Evolutionary conservation across 2,113 vertebrate genomes (phyloP).

Genomic region (Forbesichthys papilliferus): DNA sequence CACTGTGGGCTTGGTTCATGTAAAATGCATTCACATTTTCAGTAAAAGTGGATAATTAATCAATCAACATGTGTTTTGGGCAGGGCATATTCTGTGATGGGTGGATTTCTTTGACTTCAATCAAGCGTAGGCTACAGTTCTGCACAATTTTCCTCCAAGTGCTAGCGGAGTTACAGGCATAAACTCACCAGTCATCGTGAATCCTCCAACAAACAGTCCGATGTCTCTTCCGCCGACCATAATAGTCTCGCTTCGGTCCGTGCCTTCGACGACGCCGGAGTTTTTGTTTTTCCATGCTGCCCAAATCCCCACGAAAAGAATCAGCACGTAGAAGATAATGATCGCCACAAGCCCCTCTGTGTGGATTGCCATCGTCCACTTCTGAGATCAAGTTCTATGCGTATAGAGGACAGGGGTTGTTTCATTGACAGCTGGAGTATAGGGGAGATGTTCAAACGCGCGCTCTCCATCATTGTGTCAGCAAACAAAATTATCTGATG

Average conservation of each 20-base stretch:
- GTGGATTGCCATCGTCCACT: slow-evolving; percentile 84
- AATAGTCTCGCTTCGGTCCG: slow-evolving; percentile 88
- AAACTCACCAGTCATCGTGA: slow-evolving; percentile 96
- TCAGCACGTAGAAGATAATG: slow-evolving; percentile 90
- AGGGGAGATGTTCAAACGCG: slow-evolving; percentile 12
- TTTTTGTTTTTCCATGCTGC: slow-evolving; percentile 98
- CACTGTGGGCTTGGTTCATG: background rate
- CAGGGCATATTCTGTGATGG: background rate
- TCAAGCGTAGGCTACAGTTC: background rate
- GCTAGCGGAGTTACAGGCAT: background rate
- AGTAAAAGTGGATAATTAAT: background rate
- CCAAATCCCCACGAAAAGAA: slow-evolving; percentile 95
- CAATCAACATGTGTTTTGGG: background rate
- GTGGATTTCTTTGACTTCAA: background rate
- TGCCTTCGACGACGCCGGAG: slow-evolving; percentile 67
- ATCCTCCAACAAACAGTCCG: slow-evolving; percentile 92
- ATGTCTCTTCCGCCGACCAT: slow-evolving; percentile 97
- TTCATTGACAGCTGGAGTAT: slow-evolving; percentile 78
- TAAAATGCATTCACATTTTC: background rate
- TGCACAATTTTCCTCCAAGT: background rate
- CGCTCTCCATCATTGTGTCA: background rate
- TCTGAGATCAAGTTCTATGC: slow-evolving; percentile 51
- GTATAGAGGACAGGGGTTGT: slow-evolving; percentile 56
- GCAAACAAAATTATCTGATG: background rate
- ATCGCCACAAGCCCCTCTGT: slow-evolving; percentile 92